Conservation (phyloP, 2,888 invertebrate genomes). For the Chloroclystis v-ata region DNA sequence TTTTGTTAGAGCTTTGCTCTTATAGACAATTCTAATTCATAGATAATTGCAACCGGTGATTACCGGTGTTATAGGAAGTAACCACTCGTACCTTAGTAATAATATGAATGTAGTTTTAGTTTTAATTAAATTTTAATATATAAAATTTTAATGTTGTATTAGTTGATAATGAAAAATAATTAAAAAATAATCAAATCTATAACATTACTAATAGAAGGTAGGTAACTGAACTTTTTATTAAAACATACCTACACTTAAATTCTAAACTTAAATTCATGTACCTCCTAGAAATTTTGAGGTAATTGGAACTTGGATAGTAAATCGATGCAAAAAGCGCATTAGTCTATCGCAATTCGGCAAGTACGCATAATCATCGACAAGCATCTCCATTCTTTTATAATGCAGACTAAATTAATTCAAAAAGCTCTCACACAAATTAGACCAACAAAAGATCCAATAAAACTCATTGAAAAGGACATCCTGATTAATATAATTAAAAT, state of each 20-base stretch:
- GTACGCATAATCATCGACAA: background rate
- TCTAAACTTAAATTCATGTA: too few species aligned
- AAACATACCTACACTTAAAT: too few species aligned
- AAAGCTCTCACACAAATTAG: constrained; percentile 34
- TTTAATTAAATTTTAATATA: too few species aligned
- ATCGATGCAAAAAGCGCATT: too few species aligned
- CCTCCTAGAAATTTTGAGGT: too few species aligned
- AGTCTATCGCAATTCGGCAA: constrained; percentile 4
- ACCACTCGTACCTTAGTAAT: constrained; percentile 28
- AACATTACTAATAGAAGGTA: too few species aligned
- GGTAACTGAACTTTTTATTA: too few species aligned
- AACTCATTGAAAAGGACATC: constrained; percentile 49
- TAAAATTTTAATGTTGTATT: too few species aligned
- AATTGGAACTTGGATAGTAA: too few species aligned
- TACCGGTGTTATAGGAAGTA: constrained; percentile 41
- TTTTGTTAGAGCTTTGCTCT: constrained; percentile 53
- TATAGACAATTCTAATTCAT: constrained; percentile 52
- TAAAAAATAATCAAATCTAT: too few species aligned
- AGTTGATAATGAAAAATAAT: too few species aligned
- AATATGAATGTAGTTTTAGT: constrained; percentile 28
- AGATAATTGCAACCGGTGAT: constrained; percentile 41
- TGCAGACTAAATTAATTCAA: constrained; percentile 17
- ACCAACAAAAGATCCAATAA: constrained; percentile 44
- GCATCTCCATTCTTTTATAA: constrained; percentile 8
- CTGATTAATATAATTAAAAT: constrained; percentile 59